These are phyloP conservation scores for Strix uralensis DNA, from an alignment of 2,113 vertebrate species.

Conservation along the genomic window DNA sequence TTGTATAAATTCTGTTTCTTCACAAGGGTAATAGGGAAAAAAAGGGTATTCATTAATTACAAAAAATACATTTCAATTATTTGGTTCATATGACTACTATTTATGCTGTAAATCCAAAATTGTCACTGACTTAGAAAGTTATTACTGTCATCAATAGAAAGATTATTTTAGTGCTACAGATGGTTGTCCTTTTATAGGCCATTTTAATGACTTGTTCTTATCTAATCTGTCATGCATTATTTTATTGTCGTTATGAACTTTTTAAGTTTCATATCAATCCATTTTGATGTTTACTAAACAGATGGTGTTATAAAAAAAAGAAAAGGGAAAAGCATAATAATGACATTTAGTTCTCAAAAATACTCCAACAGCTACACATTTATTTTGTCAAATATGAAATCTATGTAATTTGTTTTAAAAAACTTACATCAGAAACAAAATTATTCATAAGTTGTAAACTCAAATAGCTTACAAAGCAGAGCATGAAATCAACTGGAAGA, in stretches of 20 bases:
- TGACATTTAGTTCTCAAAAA: slow-evolving; percentile 50
- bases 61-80: slow-evolving; percentile 45
- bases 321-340: slow-evolving; percentile 60
- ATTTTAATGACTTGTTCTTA: slow-evolving; percentile 75
- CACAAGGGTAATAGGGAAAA: neutral
- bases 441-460: slow-evolving; percentile 28
- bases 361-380: slow-evolving; percentile 28
- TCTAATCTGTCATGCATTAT: slow-evolving; percentile 75
- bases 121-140: slow-evolving; percentile 59
- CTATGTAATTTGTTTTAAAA: slow-evolving; percentile 19
- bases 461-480: slow-evolving; percentile 23
- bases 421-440: slow-evolving; percentile 2
- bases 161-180: slow-evolving; percentile 69
- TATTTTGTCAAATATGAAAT: slow-evolving; percentile 48
- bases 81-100: slow-evolving; percentile 43
- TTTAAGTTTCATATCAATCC: slow-evolving; percentile 71
- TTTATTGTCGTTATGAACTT: slow-evolving; percentile 74
- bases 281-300: slow-evolving; percentile 76
- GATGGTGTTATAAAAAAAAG: slow-evolving; percentile 60
- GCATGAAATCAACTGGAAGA: neutral
- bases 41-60: slow-evolving; percentile 35
- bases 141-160: slow-evolving; percentile 67
- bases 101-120: slow-evolving; percentile 61
- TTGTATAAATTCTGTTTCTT: slow-evolving; percentile 1
- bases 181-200: slow-evolving; percentile 75